Percentiles rank a stretch among this genome's conserved stretches.
phyloP scores from a whole-genome alignment of 2,113 vertebrate genomes.

The Tinamus guttatus region DNA sequence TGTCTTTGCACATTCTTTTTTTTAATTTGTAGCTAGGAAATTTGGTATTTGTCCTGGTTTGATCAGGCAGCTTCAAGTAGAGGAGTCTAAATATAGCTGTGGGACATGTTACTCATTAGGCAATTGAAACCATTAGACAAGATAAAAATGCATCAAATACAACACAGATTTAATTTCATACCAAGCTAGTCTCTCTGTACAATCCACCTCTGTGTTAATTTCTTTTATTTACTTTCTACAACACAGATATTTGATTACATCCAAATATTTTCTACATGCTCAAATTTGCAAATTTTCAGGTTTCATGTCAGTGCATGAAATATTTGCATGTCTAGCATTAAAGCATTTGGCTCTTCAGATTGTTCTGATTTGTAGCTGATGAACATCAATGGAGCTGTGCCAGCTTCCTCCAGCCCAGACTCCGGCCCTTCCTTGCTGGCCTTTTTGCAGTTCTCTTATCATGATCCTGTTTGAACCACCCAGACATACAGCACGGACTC shows the following conservation, averaged over 20 bases:
- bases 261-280: neutral
- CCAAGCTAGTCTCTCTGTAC: neutral
- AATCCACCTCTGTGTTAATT: neutral
- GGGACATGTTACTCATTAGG: conserved; percentile 25
- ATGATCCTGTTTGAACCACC: conserved; percentile 49
- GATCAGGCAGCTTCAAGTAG: neutral
- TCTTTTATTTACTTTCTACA: neutral
- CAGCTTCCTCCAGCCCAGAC: conserved; percentile 61
- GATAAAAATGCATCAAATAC: conserved; percentile 31
- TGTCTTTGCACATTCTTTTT: neutral
- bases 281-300: neutral
- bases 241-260: neutral
- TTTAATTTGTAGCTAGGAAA: neutral
- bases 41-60: conserved; percentile 5
- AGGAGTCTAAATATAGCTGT: conserved; percentile 31
- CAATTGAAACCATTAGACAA: neutral
- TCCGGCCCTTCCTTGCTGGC: conserved; percentile 11
- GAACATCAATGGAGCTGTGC: conserved; percentile 34
- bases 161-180: conserved; percentile 5
- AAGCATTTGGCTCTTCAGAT: conserved; percentile 9
- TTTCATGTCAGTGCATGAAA: neutral
- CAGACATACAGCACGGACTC: conserved; percentile 56
- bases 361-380: conserved; percentile 23
- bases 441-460: conserved; percentile 65
- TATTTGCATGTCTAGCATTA: neutral